Percentiles rank a stretch among this genome's conserved stretches.
phyloP scores from a whole-genome alignment of 2,797 vertebrate genomes.

The Momotus momota region DNA sequence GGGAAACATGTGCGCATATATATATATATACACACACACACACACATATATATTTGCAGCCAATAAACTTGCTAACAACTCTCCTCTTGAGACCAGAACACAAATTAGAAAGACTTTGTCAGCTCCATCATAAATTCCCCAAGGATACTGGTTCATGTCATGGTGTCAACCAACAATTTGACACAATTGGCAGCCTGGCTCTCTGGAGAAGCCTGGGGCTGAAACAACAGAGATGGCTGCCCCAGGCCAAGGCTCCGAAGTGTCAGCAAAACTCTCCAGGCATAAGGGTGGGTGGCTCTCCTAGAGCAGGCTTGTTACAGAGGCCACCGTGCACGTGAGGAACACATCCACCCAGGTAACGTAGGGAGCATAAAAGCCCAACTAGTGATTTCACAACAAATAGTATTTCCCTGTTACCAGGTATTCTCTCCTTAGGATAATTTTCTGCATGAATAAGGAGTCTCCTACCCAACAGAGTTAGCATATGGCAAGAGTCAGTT shows the following conservation, averaged over 20 bases:
- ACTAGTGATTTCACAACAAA: neutral
- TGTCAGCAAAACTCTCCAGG: neutral
- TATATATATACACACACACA: neutral
- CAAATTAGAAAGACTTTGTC: neutral
- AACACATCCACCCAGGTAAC: neutral
- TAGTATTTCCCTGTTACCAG: neutral
- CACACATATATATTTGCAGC: neutral
- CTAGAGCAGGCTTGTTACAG: neutral
- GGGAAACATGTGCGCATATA: neutral
- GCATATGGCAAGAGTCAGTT: neutral
- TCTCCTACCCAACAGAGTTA: neutral
- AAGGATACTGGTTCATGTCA: neutral
- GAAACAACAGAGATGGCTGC: rapidly evolving
- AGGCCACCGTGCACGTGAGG: neutral
- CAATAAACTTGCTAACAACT: neutral
- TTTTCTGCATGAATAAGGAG: neutral
- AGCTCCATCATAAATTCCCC: neutral
- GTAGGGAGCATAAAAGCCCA: neutral
- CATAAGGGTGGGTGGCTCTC: neutral
- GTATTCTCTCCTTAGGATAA: neutral
- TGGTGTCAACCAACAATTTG: rapidly evolving
- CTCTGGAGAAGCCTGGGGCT: neutral
- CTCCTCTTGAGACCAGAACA: neutral
- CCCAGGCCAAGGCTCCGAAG: neutral
- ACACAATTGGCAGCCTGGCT: neutral